Conservation (phyloP, 1,140 invertebrate genomes). For the Trissolcus basalis region DNA sequence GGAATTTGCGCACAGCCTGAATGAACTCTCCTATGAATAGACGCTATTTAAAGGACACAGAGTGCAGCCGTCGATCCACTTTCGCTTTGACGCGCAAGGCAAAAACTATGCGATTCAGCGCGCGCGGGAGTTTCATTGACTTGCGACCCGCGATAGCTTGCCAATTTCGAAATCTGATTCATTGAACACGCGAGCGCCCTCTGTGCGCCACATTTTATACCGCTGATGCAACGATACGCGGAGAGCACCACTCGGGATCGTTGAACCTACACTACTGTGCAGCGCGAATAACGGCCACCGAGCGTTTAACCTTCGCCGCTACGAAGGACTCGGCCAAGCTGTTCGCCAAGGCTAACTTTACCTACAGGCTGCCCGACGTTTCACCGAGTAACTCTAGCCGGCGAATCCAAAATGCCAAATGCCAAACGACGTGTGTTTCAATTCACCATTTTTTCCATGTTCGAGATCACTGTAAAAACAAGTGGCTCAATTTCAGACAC, state of each 20-base stretch:
- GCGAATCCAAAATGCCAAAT: too few relatives aligned
- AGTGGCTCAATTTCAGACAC: too few relatives aligned
- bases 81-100: constrained; percentile 10
- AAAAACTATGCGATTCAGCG: constrained; percentile 31
- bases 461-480: too few relatives aligned
- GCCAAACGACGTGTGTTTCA: too few relatives aligned
- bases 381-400: too few relatives aligned
- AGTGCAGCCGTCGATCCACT: constrained; percentile 57
- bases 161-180: background rate
- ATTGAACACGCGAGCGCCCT: constrained; percentile 35
- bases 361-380: background rate
- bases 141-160: background rate
- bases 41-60: constrained; percentile 69
- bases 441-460: too few relatives aligned
- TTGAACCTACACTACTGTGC: constrained; percentile 59
- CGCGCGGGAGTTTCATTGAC: constrained; percentile 36
- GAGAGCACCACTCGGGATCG: constrained; percentile 50
- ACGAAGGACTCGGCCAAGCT: constrained; percentile 53
- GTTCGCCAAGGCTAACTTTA: constrained; percentile 35
- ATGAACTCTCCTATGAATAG: constrained; percentile 68
- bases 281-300: constrained; percentile 60
- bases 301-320: constrained; percentile 58
- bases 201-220: constrained; percentile 60
- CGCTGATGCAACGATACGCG: constrained; percentile 55
- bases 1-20: constrained; percentile 62